Evolutionary conservation across 1,140 invertebrate genomes (phyloP).

Genomic region (Riptortus pedestris): DNA sequence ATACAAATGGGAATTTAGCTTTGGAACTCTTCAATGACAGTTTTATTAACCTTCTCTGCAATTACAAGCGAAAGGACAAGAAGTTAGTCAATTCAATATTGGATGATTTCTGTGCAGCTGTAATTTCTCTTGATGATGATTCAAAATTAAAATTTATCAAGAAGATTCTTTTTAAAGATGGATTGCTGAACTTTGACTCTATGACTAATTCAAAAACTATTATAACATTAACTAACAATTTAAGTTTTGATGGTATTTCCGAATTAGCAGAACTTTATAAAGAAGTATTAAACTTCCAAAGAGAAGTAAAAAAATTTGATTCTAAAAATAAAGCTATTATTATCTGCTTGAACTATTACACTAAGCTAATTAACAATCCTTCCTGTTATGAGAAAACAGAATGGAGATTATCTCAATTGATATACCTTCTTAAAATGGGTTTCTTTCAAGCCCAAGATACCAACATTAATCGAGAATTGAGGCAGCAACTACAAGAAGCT

Average conservation of each 20-base stretch:
- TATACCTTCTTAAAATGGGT: background rate
- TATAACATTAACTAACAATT: background rate
- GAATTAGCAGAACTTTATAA: background rate
- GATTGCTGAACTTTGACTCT: background rate
- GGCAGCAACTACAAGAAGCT: background rate
- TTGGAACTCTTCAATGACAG: background rate
- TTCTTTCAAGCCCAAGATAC: background rate
- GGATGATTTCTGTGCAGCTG: background rate
- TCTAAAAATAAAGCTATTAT: background rate
- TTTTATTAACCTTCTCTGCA: background rate
- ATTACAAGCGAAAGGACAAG: background rate
- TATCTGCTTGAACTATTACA: background rate
- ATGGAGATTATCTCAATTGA: background rate
- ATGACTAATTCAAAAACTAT: background rate
- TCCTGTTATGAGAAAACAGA: background rate
- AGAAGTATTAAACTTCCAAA: background rate
- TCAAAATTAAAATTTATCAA: background rate
- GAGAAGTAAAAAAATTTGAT: background rate
- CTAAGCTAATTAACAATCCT: slow-evolving; percentile 1
- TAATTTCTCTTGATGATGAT: background rate
- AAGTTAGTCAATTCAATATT: background rate
- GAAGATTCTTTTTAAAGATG: slow-evolving; percentile 1
- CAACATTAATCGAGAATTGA: background rate
- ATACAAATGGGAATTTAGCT: background rate
- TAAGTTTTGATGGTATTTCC: background rate